Conservation (phyloP, 2,113 vertebrate genomes). For the Urocolius indicus region DNA sequence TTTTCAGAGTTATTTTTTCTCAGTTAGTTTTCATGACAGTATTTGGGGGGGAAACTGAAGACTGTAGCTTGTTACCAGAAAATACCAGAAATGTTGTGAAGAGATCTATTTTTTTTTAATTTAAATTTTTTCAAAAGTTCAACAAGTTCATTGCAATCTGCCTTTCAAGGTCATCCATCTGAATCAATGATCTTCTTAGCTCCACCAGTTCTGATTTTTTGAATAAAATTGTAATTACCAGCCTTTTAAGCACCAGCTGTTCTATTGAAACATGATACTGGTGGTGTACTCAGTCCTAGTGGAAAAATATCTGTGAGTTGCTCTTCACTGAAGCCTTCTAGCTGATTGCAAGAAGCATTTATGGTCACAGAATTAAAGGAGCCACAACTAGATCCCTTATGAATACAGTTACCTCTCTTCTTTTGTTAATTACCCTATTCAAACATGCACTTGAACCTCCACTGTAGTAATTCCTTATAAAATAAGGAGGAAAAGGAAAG, state of each 20-base stretch:
- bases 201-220: constrained; percentile 72
- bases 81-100: constrained; percentile 28
- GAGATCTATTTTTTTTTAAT: constrained; percentile 37
- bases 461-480: neutral
- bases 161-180: constrained; percentile 66
- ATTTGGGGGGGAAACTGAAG: constrained; percentile 39
- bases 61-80: constrained; percentile 36
- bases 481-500: neutral
- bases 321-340: constrained; percentile 55
- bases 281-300: constrained; percentile 61
- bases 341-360: constrained; percentile 55
- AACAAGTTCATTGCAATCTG: constrained; percentile 65
- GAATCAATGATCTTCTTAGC: constrained; percentile 70
- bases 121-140: constrained; percentile 47
- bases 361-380: constrained; percentile 52
- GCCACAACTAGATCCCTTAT: neutral
- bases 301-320: constrained; percentile 55
- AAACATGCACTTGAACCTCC: neutral
- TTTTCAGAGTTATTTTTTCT: constrained; percentile 24
- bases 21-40: constrained; percentile 43
- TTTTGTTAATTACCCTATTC: neutral
- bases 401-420: neutral
- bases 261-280: constrained; percentile 77
- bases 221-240: constrained; percentile 76
- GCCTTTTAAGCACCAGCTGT: constrained; percentile 78